Percentiles rank a stretch among this genome's conserved stretches.
Conservation (phyloP, 2,888 invertebrate genomes). For the Timema cristinae region DNA sequence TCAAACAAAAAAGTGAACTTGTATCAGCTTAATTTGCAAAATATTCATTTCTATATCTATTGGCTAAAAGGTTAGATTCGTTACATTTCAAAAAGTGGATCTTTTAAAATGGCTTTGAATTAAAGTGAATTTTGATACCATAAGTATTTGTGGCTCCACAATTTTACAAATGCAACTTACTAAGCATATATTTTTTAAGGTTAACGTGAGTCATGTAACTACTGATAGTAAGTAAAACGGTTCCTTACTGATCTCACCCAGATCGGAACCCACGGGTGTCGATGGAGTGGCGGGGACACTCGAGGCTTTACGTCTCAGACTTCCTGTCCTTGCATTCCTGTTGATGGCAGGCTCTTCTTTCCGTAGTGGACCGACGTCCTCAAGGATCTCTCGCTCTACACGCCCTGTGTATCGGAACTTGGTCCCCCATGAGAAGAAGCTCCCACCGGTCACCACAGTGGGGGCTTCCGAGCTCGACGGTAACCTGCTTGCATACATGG, state of each 20-base stretch:
- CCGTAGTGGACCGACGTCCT: slow-evolving; percentile 61
- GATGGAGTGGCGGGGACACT: slow-evolving; percentile 86
- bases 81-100: too few species aligned
- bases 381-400: slow-evolving; percentile 86
- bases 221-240: slow-evolving; percentile 5
- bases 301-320: slow-evolving; percentile 71
- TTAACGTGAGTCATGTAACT: not conserved
- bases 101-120: too few species aligned
- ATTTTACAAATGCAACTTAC: too few species aligned
- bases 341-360: slow-evolving; percentile 52
- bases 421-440: slow-evolving; percentile 90
- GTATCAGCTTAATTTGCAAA: too few species aligned
- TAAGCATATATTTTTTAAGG: not conserved
- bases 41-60: too few species aligned
- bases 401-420: slow-evolving; percentile 89
- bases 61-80: too few species aligned
- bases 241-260: slow-evolving; percentile 48
- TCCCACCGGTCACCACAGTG: slow-evolving; percentile 78
- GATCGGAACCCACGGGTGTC: slow-evolving; percentile 70
- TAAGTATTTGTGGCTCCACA: too few species aligned
- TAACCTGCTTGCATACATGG: slow-evolving; percentile 54
- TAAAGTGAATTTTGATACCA: too few species aligned
- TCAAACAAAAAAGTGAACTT: too few species aligned
- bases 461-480: slow-evolving; percentile 84
- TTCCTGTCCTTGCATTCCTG: slow-evolving; percentile 43